Percentiles rank a stretch among this genome's conserved stretches.
phyloP scores from a whole-genome alignment of 2,797 vertebrate genomes.

The Coregonus ussuriensis region DNA sequence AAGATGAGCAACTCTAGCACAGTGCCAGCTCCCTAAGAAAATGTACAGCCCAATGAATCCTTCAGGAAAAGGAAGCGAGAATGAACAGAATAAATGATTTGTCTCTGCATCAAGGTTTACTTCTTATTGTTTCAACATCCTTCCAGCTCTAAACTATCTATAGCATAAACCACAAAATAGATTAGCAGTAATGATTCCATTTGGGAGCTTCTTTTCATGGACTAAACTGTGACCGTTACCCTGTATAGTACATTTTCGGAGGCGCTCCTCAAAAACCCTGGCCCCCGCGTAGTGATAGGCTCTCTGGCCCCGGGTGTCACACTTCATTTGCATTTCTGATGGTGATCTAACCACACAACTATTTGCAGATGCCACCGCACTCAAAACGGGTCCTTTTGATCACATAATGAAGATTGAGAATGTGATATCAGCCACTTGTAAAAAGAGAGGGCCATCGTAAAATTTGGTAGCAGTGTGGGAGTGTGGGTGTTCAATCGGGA shows the following conservation, averaged over 20 bases:
- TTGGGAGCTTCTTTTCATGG: slow-evolving; percentile 6
- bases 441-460: slow-evolving; percentile 38
- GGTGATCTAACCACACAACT: slow-evolving; percentile 51
- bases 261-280: slow-evolving; percentile 15
- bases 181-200: slow-evolving; percentile 7
- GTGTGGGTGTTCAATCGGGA: slow-evolving; percentile 42
- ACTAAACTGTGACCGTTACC: not conserved
- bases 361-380: slow-evolving; percentile 44
- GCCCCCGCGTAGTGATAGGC: slow-evolving; percentile 26
- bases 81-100: not conserved
- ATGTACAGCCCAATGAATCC: not conserved
- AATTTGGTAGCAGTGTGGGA: slow-evolving; percentile 27
- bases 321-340: slow-evolving; percentile 62
- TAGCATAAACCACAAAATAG: slow-evolving; percentile 1
- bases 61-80: not conserved
- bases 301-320: slow-evolving; percentile 30
- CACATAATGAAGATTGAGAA: slow-evolving; percentile 34
- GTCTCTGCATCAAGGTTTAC: not conserved
- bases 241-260: not conserved
- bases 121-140: not conserved
- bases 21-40: not conserved
- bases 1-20: not conserved
- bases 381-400: slow-evolving; percentile 42
- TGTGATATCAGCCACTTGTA: slow-evolving; percentile 51
- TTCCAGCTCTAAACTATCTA: not conserved